Evolutionary conservation across 2,797 vertebrate species (phyloP).

Genomic region (Tapirus indicus): DNA sequence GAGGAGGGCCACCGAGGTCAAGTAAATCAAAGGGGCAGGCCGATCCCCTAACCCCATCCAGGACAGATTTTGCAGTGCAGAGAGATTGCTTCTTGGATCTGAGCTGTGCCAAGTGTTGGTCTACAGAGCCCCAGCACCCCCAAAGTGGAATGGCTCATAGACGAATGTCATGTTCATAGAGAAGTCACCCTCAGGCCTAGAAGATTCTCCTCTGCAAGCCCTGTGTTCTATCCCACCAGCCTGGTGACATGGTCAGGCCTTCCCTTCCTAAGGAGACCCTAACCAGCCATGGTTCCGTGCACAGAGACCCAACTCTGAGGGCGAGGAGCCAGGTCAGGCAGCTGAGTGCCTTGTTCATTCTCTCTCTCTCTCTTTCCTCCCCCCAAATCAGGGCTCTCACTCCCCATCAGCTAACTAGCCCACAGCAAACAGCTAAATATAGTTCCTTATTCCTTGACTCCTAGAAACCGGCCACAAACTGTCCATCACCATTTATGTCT

Average conservation of each 20-base stretch:
- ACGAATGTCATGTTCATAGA: background rate
- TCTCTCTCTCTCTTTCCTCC: background rate
- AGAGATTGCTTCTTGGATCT: background rate
- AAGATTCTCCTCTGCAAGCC: background rate
- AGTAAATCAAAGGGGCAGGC: background rate
- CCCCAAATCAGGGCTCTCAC: background rate
- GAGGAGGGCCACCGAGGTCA: background rate
- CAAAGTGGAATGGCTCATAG: background rate
- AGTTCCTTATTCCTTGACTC: conserved; percentile 30
- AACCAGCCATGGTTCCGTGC: background rate
- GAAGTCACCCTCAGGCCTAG: background rate
- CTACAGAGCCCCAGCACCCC: background rate
- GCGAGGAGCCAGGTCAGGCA: background rate
- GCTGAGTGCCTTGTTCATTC: background rate
- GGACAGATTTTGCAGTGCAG: background rate
- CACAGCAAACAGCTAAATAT: conserved; percentile 63
- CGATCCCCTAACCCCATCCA: fast-evolving
- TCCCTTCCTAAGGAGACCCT: background rate
- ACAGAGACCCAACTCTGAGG: background rate
- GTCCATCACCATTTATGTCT: conserved; percentile 32
- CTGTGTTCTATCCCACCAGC: background rate
- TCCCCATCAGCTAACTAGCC: conserved; percentile 18
- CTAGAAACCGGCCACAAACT: conserved; percentile 10
- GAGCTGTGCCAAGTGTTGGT: background rate
- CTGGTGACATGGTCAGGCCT: background rate